Percentiles rank a stretch among this genome's conserved stretches.
These are phyloP conservation scores for Drosophila aff. DNA, from an alignment of 1,140 invertebrate species.

Conservation along the genomic window DNA sequence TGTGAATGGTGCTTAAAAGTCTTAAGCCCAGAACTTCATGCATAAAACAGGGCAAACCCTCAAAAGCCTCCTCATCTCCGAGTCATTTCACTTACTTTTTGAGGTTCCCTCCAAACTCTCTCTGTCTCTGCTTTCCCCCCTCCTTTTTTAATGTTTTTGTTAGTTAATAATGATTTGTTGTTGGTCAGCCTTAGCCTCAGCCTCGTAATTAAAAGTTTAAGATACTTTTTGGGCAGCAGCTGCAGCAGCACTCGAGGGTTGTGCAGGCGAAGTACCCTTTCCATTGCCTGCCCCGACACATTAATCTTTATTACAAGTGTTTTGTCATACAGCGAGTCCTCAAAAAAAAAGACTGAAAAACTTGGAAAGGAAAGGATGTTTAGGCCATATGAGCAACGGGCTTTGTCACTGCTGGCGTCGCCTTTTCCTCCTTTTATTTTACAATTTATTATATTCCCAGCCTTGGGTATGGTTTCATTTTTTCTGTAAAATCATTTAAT, in stretches of 20 bases:
- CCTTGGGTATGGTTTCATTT: constrained; percentile 17
- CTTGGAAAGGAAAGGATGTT: constrained; percentile 24
- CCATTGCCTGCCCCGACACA: constrained; percentile 27
- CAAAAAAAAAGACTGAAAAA: constrained; percentile 3
- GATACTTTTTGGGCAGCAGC: constrained; percentile 72
- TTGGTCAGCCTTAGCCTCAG: constrained; percentile 53
- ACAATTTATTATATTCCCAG: constrained; percentile 77
- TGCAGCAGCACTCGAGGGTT: constrained; percentile 48
- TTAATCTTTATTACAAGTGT: constrained; percentile 84
- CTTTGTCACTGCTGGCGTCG: constrained; percentile 72
- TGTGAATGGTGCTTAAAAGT: constrained; percentile 56
- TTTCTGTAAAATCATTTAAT: constrained; percentile 79
- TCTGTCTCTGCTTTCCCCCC: neutral
- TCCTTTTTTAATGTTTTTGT: constrained; percentile 39
- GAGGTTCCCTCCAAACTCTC: constrained; percentile 2
- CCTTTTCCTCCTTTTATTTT: constrained; percentile 64
- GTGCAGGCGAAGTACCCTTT: constrained; percentile 64
- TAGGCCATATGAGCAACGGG: constrained; percentile 45
- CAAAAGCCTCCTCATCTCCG: constrained; percentile 24
- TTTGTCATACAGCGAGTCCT: constrained; percentile 66
- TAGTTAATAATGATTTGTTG: constrained; percentile 79
- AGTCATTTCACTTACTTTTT: constrained; percentile 49
- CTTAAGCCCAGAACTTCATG: constrained; percentile 43
- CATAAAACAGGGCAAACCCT: constrained; percentile 40
- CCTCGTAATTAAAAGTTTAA: constrained; percentile 80